Evolutionary conservation across 2,113 vertebrate species (phyloP), one percentile per base, ranked within the genome.

Genomic region (Pionites leucogaster): DNA sequence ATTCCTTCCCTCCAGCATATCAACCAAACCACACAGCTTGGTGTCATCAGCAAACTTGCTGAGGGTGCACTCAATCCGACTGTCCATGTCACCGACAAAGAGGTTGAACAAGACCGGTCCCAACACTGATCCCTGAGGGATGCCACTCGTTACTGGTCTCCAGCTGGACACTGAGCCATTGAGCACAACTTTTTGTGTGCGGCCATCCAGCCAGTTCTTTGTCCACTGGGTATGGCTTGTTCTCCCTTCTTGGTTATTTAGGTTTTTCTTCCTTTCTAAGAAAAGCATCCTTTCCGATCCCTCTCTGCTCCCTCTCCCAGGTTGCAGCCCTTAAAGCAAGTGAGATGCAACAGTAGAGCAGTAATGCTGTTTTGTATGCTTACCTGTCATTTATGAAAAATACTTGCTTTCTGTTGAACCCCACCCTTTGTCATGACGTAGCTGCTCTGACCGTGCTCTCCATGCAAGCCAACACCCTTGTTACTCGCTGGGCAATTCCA

Each of bases 401-500:
- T 22, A 50, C 3, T n/a, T 65, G 31, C 20, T 77, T 92, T 92
- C 44, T 91, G 5, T 71, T 37, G 35, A 82, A 89, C 16, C 9
- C 17, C 60, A 50, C 6, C 8, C 29, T 91, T 91, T 84, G 72
- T 55, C 52, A 35, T 44, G 35, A 82, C 42, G 33, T 17, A 57
- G 57, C 37, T 80, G 25, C 31, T 90, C 53, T 76, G 31, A 47
- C 44, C 2, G 0, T 7, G 9, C 46, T 60, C 25, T 72, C 18
- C 25, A 49, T 72, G 46, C 31, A 67, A 60, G 37, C 53, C 50
- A 74, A 25, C 6, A 8, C 29, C 1, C 1, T 55, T 1, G 0
- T 64, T 82, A 39, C 57, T 71, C 6, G 5, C 23, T 74, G 65
- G 37, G 42, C 7, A 27, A 44, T 78, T 85, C 53, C 59, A 77